phyloP scores from a whole-genome alignment of 2,888 invertebrate species.

The Drosophila lacicola region DNA sequence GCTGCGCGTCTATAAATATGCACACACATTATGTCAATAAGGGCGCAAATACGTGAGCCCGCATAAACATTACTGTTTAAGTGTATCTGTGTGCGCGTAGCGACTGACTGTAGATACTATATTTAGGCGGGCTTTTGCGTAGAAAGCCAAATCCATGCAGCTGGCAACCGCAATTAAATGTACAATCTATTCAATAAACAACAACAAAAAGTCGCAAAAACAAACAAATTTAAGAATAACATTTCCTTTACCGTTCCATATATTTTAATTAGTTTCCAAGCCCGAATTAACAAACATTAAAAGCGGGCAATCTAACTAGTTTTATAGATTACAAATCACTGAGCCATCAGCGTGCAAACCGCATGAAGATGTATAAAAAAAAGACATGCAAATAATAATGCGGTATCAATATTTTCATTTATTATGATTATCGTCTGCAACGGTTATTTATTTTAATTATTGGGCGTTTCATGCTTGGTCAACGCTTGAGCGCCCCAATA shows the following conservation, averaged over 20 bases:
- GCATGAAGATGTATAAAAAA: not conserved
- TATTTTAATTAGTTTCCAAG: not conserved
- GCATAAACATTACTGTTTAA: conserved; percentile 33
- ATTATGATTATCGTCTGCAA: conserved; percentile 10
- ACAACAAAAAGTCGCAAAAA: not conserved
- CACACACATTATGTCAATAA: conserved; percentile 56
- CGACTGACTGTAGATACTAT: conserved; percentile 1
- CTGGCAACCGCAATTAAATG: conserved; percentile 41
- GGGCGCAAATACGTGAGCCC: conserved; percentile 55
- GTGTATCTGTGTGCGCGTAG: conserved; percentile 11
- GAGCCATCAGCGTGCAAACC: not conserved
- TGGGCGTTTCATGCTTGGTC: conserved; percentile 46
- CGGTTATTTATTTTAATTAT: conserved; percentile 53
- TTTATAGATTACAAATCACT: not conserved
- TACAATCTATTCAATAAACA: conserved; percentile 29
- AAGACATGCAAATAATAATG: not conserved
- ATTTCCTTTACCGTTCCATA: not conserved
- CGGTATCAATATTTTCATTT: conserved; percentile 6
- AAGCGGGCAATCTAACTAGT: not conserved
- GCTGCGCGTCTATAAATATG: conserved; percentile 43
- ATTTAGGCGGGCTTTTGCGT: conserved; percentile 2
- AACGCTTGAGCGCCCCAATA: conserved; percentile 32
- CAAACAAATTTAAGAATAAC: not conserved
- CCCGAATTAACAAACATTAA: not conserved
- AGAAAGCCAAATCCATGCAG: conserved; percentile 6